Percentiles rank a stretch among this genome's conserved stretches.
phyloP scores from a whole-genome alignment of 2,797 vertebrate species.

The Falco novaeseelandiae region DNA sequence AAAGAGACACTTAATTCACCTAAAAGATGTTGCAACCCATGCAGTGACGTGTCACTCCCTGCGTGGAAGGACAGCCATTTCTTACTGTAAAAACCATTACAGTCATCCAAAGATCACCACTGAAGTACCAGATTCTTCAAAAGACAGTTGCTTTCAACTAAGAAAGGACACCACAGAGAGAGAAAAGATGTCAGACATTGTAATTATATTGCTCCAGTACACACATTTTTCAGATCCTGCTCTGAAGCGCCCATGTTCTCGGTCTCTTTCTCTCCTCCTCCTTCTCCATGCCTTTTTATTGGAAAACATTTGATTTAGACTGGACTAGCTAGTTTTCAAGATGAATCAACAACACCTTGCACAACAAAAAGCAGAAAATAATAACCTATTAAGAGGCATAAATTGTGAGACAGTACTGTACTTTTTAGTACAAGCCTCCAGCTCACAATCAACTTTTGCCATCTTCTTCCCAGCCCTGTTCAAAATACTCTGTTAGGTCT shows the following conservation, averaged over 20 bases:
- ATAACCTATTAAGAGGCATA: background rate
- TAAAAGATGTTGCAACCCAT: background rate
- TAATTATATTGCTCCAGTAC: background rate
- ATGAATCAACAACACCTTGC: background rate
- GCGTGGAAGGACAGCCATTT: background rate
- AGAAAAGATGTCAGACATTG: background rate
- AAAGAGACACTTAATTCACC: background rate
- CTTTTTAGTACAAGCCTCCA: background rate
- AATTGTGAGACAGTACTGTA: background rate
- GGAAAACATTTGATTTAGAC: background rate
- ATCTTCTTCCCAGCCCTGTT: background rate
- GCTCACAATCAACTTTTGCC: background rate
- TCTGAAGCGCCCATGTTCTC: background rate
- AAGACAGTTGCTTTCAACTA: background rate
- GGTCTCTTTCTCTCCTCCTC: background rate
- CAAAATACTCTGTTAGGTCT: background rate
- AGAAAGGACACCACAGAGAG: background rate
- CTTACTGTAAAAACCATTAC: background rate
- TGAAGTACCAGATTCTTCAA: background rate
- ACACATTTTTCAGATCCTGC: background rate
- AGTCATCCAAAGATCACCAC: background rate
- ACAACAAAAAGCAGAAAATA: background rate
- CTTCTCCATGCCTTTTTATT: background rate
- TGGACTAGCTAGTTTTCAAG: background rate
- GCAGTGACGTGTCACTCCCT: background rate